Evolutionary conservation across 2,888 invertebrate species (phyloP), one percentile per base, ranked within the genome.

Genomic region (Tetragnatha montana): DNA sequence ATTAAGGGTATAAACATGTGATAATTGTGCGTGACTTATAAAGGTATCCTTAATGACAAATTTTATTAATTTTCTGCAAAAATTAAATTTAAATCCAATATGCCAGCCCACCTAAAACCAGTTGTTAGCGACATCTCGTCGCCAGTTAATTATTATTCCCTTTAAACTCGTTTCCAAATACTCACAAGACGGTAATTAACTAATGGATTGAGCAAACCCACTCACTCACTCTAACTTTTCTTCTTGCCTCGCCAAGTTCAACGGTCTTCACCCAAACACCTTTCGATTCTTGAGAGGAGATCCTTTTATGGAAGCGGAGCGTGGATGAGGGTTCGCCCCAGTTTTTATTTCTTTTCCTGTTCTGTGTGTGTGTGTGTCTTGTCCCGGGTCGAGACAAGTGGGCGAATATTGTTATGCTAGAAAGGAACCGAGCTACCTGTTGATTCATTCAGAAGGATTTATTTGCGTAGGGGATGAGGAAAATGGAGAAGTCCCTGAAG

Each of bases 231-330:
- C 19, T 69, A 19, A 17, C 22, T n/a, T 22, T 47, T 35, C 47
- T 49, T n/a, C n/a, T n/a, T n/a, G n/a, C 49, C 75, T 49, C 12
- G 47, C 19, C 22, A 3, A 81, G 81, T 81, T 81, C 81, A 81
- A 71, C 51, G 81, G n/a, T 73, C 81, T 71, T 22, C 49, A 14
- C 14, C 21, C 17, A 6, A 14, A 73, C 71, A 81, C 49, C 73
- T 74, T 79, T 50, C 68, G 50, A 73, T 12, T 8, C 17, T 47
- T 35, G 35, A 35, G 35, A 35, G 35, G 1, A 35, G 35, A 4
- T 35, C 84, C 84, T 69, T 85, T 78, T 85, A 85, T 70, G 85
- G 85, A 71, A 35, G 78, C 49, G n/a, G n/a, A 85, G 60, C 50
- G 49, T 68, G 8, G 4, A 69, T 47, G 21, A 70, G 50, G 85